Conservation (phyloP, 2,888 invertebrate species). For the Drosophila sordidula region DNA sequence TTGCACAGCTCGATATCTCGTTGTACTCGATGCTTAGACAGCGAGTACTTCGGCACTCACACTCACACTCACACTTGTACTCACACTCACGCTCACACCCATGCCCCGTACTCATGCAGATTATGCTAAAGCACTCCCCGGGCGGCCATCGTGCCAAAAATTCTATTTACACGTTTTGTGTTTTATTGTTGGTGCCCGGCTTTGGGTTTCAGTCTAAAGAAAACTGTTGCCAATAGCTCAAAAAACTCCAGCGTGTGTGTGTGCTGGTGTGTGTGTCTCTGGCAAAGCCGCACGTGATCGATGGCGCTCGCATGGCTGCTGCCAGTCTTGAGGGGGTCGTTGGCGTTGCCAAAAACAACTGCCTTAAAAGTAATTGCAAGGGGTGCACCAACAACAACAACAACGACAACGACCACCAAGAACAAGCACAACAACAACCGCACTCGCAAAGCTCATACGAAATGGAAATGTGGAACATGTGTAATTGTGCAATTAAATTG, state of each 20-base stretch:
- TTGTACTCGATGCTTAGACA: constrained; percentile 11
- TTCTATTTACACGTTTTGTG: constrained; percentile 84
- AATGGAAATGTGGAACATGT: constrained; percentile 77
- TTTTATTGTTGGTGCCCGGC: constrained; percentile 78
- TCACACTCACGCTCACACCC: constrained; percentile 13
- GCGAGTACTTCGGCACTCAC: constrained; percentile 12
- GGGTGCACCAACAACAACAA: constrained; percentile 64
- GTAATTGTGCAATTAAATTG: constrained; percentile 85
- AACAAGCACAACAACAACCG: constrained; percentile 18
- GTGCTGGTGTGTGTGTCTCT: constrained; percentile 38
- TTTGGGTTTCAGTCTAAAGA: constrained; percentile 37
- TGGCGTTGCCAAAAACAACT: constrained; percentile 60
- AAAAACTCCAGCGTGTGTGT: constrained; percentile 54
- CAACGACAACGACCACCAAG: constrained; percentile 34
- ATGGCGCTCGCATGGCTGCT: constrained; percentile 61
- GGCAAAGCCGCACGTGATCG: constrained; percentile 79
- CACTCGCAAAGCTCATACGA: constrained; percentile 33
- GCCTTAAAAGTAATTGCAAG: constrained; percentile 80
- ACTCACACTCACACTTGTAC: constrained; percentile 11
- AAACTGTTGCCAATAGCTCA: constrained; percentile 75
- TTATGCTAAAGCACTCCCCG: constrained; percentile 84
- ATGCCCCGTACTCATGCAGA: constrained; percentile 76
- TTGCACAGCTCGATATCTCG: constrained; percentile 5
- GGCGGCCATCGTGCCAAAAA: constrained; percentile 83
- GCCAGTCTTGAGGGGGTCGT: constrained; percentile 72